A percentile compares a stretch with the other conserved stretches of the same genome.
Evolutionary conservation across 2,797 vertebrate species (phyloP).

Genomic region (Tragelaphus oryx): DNA sequence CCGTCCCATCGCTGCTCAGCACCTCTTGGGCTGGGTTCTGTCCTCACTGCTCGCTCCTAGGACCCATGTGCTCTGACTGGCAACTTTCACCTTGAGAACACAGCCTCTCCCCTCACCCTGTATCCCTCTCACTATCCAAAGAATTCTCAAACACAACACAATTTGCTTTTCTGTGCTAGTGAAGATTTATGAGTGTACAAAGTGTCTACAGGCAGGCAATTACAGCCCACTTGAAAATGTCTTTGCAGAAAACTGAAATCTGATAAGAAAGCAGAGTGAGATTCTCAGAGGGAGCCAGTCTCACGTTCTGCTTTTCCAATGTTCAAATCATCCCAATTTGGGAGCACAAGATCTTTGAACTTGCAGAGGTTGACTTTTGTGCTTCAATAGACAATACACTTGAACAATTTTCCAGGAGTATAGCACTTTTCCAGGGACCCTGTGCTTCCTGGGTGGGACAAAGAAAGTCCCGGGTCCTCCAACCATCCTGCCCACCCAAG

Average conservation of each 20-base stretch:
- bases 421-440: neutral
- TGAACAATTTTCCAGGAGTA: neutral
- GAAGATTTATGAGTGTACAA: constrained; percentile 63
- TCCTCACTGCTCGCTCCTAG: neutral
- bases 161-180: constrained; percentile 52
- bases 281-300: neutral
- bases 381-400: neutral
- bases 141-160: constrained; percentile 48
- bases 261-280: constrained; percentile 36
- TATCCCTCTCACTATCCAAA: neutral
- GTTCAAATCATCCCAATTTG: constrained; percentile 17
- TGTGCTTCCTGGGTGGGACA: neutral
- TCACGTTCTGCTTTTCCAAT: constrained; percentile 16
- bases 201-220: constrained; percentile 41
- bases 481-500: neutral
- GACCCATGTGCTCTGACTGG: neutral
- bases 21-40: neutral
- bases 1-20: rapidly evolving
- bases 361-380: neutral
- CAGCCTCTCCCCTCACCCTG: neutral
- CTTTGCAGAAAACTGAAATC: constrained; percentile 52
- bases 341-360: constrained; percentile 13
- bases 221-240: constrained; percentile 55
- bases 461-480: neutral
- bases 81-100: constrained; percentile 34